phyloP scores from a whole-genome alignment of 2,113 vertebrate species.

The Bungarus multicinctus region DNA sequence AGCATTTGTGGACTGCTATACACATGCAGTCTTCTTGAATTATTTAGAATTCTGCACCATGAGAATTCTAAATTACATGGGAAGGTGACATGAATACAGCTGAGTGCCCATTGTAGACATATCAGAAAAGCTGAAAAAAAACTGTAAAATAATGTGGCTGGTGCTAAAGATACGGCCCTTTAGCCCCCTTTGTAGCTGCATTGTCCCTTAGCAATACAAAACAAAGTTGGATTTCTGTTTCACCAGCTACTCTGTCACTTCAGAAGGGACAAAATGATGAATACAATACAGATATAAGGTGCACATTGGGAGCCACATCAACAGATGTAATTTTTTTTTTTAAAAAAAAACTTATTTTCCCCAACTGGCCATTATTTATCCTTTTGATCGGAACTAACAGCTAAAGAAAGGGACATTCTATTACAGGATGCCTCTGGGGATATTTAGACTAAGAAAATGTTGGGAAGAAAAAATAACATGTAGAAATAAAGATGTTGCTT shows the following conservation, averaged over 20 bases:
- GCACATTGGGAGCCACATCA: neutral
- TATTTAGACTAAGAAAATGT: conserved; percentile 11
- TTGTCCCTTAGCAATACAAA: neutral
- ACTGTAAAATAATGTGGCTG: neutral
- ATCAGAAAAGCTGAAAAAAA: neutral
- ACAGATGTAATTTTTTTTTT: neutral
- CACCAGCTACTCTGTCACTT: neutral
- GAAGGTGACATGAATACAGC: neutral
- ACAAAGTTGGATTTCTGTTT: neutral
- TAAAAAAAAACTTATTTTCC: neutral
- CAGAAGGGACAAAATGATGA: conserved; percentile 1
- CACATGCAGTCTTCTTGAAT: neutral
- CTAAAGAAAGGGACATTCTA: conserved; percentile 19
- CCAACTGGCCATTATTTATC: conserved; percentile 8
- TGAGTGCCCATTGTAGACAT: neutral
- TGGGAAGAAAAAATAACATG: conserved; percentile 21
- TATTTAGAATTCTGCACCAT: neutral
- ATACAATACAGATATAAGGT: neutral
- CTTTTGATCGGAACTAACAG: conserved; percentile 6
- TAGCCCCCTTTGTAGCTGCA: neutral
- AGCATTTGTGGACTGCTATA: neutral
- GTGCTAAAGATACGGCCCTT: neutral
- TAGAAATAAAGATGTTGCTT: conserved; percentile 11
- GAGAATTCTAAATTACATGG: neutral
- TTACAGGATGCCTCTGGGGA: conserved; percentile 7